Evolutionary conservation across 2,113 vertebrate genomes (phyloP), one percentile per base, ranked within the genome.

Genomic region (Hemibagrus wyckioides): DNA sequence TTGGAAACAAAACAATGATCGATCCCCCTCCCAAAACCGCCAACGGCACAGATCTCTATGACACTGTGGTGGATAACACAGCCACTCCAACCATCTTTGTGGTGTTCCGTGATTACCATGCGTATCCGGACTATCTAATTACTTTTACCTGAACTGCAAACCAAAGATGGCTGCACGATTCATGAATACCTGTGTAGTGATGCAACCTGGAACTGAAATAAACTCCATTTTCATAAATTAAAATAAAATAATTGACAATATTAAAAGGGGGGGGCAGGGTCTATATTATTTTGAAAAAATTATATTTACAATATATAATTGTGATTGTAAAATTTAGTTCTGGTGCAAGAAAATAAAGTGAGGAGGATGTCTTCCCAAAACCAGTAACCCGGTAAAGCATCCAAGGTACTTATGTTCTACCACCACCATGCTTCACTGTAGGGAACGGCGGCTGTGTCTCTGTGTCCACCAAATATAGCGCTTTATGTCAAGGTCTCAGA

Each of bases 71-170:
- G 30, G 91, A 98, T 85, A 10, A 94, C 0, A 0, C 1, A 2
- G 0, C 0, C 0, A 3, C 0, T 0, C 97, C 96, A n/a, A 4
- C 0, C 0, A 90, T 97, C 87, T 97, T 96, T 82, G 91, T 97
- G 8, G 90, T 97, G 90, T 97, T 97, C 91, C 93, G 90, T 50
- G 96, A 98, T 89, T 91, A 79, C 83, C 94, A 96, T 25, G 96
- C 97, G 1, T 98, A 96, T 88, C 97, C 97, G 17, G 94, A 97
- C 79, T 96, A 97, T 65, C 91, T 97, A 50, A 97, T 98, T 89
- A 96, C 94, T 48, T 97, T 97, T 88, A 92, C 28, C 11, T 94
- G 83, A 89, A 28, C 10, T 69, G 14, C 6, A 75, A 7, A 36
- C 1, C 30, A 63, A 52, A 13, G 17, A 30, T 17, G 6, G 50